Evolutionary conservation across 2,113 vertebrate species (phyloP).

Genomic region (Poeciliopsis occidentalis): DNA sequence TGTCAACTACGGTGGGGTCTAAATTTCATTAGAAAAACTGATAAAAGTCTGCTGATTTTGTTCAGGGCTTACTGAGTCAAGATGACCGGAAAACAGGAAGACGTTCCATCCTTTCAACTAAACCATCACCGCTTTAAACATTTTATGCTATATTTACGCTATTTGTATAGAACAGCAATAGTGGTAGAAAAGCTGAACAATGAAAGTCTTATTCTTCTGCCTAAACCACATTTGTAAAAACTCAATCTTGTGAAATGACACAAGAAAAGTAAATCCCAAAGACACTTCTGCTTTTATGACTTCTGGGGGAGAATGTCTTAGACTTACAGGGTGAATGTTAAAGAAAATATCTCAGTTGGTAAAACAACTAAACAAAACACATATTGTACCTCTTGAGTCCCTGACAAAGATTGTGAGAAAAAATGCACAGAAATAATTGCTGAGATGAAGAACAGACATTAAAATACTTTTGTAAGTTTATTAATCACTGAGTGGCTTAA

Average conservation of each 20-base stretch:
- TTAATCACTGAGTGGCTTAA: no score
- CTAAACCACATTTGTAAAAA: neutral
- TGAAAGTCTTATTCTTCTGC: neutral
- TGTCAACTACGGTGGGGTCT: conserved; percentile 25
- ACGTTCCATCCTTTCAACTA: neutral
- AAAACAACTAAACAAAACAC: neutral
- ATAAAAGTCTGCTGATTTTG: conserved; percentile 8
- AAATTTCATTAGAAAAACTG: conserved; percentile 39
- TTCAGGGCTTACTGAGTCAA: conserved; percentile 31
- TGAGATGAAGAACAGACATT: no score
- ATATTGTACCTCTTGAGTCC: neutral
- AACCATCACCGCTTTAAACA: no score
- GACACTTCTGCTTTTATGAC: neutral
- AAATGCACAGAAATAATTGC: neutral
- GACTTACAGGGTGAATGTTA: neutral
- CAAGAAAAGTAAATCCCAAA: neutral
- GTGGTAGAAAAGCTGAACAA: neutral
- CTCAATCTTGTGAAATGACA: neutral
- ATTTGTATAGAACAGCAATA: neutral
- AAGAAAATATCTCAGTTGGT: neutral
- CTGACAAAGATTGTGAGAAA: neutral
- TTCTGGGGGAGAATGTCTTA: neutral
- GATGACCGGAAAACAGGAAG: conserved; percentile 17
- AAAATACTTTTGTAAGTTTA: no score
- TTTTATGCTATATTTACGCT: neutral